Percentiles rank a stretch among this genome's conserved stretches.
These are phyloP conservation scores for Xestia sexstrigata DNA, from an alignment of 2,888 invertebrate species.

Conservation along the genomic window DNA sequence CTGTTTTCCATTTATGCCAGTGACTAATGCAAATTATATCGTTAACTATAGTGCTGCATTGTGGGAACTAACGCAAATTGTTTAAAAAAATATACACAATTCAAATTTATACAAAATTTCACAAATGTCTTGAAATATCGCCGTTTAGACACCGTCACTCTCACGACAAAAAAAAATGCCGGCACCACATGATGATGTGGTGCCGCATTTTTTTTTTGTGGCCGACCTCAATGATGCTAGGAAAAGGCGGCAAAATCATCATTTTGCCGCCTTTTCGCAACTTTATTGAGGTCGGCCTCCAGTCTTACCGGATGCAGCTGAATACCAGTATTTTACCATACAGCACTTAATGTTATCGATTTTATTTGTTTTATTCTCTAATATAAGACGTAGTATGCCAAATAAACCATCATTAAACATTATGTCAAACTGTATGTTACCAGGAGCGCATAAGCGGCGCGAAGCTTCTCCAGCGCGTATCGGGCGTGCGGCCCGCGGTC, in stretches of 20 bases:
- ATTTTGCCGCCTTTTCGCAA: background rate
- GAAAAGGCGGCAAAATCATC: too few relatives aligned
- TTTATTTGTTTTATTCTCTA: background rate
- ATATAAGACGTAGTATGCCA: background rate
- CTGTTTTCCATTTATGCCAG: background rate
- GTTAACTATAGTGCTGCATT: background rate
- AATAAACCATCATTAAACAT: background rate
- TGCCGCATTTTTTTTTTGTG: too few relatives aligned
- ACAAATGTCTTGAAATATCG: background rate
- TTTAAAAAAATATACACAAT: background rate
- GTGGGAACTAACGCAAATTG: background rate
- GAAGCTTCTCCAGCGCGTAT: slow-evolving; percentile 93
- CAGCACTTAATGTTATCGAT: background rate
- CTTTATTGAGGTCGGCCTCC: background rate
- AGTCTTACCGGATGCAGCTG: background rate
- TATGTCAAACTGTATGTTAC: background rate
- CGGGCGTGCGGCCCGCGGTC: slow-evolving; percentile 92
- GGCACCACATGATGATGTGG: too few relatives aligned
- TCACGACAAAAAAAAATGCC: background rate
- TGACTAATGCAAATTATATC: background rate
- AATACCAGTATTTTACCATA: background rate
- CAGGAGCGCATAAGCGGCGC: slow-evolving; percentile 93
- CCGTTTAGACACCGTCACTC: background rate
- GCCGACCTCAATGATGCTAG: too few relatives aligned
- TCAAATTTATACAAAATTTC: too few relatives aligned